Percentiles rank a stretch among this genome's conserved stretches.
Evolutionary conservation across 2,797 vertebrate genomes (phyloP).

Genomic region (Tenualosa ilisha): DNA sequence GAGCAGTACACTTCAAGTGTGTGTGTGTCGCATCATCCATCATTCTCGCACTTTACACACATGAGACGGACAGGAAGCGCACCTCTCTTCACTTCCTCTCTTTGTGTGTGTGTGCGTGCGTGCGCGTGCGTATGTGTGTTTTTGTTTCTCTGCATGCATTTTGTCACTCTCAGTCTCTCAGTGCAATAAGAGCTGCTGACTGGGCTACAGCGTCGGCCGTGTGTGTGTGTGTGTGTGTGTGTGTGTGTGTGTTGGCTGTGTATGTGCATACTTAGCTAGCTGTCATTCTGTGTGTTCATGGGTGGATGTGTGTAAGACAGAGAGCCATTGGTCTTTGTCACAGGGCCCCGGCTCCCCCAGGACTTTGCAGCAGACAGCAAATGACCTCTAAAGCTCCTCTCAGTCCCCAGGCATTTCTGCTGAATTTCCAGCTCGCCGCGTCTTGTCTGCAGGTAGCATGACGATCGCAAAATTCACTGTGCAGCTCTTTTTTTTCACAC

Average conservation of each 20-base stretch:
- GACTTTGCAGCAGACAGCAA: neutral
- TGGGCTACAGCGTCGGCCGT: neutral
- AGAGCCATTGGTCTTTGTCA: neutral
- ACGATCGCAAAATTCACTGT: neutral
- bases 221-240: neutral
- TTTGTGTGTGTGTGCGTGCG: neutral
- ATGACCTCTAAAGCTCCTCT: conserved; percentile 2
- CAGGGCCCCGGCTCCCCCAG: neutral
- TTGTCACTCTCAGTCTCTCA: neutral
- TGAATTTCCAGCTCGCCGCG: neutral
- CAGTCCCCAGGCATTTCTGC: neutral
- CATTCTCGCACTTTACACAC: neutral
- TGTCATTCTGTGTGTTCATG: neutral
- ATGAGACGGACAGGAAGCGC: neutral
- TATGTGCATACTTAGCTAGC: neutral
- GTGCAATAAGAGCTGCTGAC: conserved; percentile 7
- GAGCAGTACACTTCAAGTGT: neutral
- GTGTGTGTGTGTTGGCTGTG: neutral
- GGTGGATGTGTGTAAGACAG: neutral
- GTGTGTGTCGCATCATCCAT: neutral
- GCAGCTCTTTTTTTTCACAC: neutral
- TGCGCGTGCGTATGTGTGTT: too few relatives aligned
- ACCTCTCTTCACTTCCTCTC: neutral
- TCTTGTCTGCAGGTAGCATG: neutral
- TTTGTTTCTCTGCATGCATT: neutral